These are phyloP conservation scores for Belonocnema kinseyi DNA, from an alignment of 1,140 invertebrate genomes.

Conservation along the genomic window DNA sequence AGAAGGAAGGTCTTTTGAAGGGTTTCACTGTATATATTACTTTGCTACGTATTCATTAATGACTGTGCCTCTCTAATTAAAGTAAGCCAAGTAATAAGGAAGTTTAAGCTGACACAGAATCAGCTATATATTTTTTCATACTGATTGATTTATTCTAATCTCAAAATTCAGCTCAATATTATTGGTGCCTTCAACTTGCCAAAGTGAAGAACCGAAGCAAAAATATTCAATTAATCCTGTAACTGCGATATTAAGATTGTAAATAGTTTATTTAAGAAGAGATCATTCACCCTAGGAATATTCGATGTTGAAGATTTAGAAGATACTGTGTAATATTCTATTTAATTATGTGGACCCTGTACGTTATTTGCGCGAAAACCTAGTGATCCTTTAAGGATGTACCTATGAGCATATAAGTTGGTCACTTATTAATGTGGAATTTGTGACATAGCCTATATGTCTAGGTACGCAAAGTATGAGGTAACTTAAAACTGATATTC, in stretches of 20 bases:
- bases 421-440: not conserved
- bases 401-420: not conserved
- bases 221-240: slow-evolving; percentile 68
- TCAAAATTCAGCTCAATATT: slow-evolving; percentile 66
- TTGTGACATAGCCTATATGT: no score
- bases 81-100: slow-evolving; percentile 37
- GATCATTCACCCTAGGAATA: slow-evolving; percentile 55
- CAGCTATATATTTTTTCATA: slow-evolving; percentile 1
- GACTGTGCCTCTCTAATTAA: slow-evolving; percentile 64
- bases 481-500: no score
- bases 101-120: slow-evolving; percentile 45
- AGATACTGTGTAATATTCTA: slow-evolving; percentile 62
- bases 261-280: slow-evolving; percentile 61
- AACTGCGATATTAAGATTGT: slow-evolving; percentile 66
- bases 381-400: not conserved
- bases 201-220: slow-evolving; percentile 61
- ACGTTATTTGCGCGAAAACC: not conserved
- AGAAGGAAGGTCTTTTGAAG: no score
- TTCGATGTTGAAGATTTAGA: slow-evolving; percentile 57
- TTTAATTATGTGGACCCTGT: slow-evolving; percentile 38
- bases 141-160: slow-evolving; percentile 47
- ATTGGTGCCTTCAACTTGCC: slow-evolving; percentile 74
- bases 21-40: no score
- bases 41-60: slow-evolving; percentile 35
- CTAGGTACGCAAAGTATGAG: no score